phyloP scores from a whole-genome alignment of 2,888 invertebrate genomes.

The Tenthredo distinguenda region DNA sequence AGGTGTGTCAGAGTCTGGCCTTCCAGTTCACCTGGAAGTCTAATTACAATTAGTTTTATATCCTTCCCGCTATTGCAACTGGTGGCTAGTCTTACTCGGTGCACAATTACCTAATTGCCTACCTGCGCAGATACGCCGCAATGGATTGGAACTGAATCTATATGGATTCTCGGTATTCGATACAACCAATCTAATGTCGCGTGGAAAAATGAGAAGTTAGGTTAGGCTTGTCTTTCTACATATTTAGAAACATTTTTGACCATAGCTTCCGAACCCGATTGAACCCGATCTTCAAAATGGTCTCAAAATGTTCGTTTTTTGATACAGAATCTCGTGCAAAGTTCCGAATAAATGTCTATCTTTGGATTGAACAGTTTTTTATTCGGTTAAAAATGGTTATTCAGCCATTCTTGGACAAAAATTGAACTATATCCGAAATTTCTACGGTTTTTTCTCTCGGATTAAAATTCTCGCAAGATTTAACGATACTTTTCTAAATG shows the following conservation, averaged over 20 bases:
- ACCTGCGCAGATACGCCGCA: neutral
- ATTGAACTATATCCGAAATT: neutral
- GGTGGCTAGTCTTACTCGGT: neutral
- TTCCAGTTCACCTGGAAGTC: constrained; percentile 27
- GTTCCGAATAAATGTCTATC: neutral
- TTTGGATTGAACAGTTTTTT: neutral
- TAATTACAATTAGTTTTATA: neutral
- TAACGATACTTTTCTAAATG: neutral
- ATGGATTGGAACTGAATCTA: neutral
- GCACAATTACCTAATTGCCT: neutral
- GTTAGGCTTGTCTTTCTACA: neutral
- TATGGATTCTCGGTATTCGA: neutral
- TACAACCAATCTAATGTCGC: neutral
- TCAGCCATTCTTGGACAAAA: neutral
- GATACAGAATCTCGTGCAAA: neutral
- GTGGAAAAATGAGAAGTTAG: neutral
- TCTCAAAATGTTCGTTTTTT: neutral
- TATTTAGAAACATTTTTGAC: neutral
- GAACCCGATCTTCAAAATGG: neutral
- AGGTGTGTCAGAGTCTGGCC: constrained; percentile 37
- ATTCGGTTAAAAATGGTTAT: neutral
- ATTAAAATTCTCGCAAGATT: neutral
- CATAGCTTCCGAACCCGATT: neutral
- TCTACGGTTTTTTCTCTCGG: neutral
- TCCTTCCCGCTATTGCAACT: neutral